Evolutionary conservation across 2,113 vertebrate species (phyloP), one percentile per base, ranked within the genome.

Genomic region (Todiramphus saurophagus): DNA sequence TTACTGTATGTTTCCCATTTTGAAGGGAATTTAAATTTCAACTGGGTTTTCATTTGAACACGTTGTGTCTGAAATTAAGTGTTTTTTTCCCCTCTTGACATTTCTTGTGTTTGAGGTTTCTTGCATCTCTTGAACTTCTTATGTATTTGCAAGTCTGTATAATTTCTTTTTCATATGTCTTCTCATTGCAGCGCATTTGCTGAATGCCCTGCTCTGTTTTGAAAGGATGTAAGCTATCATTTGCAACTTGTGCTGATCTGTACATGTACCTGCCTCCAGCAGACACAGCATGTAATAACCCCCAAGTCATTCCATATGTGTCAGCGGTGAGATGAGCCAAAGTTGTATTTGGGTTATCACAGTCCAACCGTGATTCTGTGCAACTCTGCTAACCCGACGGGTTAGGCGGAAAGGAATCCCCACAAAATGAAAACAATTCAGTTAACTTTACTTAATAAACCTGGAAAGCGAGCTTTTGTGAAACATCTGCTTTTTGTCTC

Each of bases 401-500:
- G 95, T 95, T 90, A 85, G 92, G 46, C 25, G 8, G 83, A 70
- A 96, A 94, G 95, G 97, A 97, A 95, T 93, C 90, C 94, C 94
- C 92, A 91, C 94, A 85, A 96, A 96, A 92, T 83, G 90, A 94
- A 95, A 95, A 90, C 95, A 93, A 77, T 94, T 97, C 95, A 96
- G 87, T 96, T 97, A 96, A 96, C 94, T 97, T 97, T 97, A 96
- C 97, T 97, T 97, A 97, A 97, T 97, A 97, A 97, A 97, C 94
- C 95, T 96, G 95, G 94, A 95, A 97, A 96, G 93, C 93, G 96
- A 96, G 94, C 95, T 96, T 97, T 97, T 97, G 97, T 97, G 96
- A 97, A 96, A 96, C 78, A 89, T 58, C 94, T 96, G 97, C 93
- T 93, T 95, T 95, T 95, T 96, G 94, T 96, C 77, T 97, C 81